Percentiles rank a stretch among this genome's conserved stretches.
These are phyloP conservation scores for Cololabis saira DNA, from an alignment of 2,113 vertebrate genomes.

Conservation along the genomic window DNA sequence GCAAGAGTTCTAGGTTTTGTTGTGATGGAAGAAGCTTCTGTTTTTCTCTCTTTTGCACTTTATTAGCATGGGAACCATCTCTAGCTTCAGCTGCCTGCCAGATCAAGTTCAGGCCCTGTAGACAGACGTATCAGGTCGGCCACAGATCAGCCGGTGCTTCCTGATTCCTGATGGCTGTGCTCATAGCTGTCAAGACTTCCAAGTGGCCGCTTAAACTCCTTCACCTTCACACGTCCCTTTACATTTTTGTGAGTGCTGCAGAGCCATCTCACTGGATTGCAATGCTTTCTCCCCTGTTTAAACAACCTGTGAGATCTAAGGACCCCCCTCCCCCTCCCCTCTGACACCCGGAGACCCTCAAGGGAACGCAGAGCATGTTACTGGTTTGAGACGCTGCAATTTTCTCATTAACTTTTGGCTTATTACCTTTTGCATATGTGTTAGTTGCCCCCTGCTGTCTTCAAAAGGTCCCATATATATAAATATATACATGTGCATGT, in stretches of 20 bases:
- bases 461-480: constrained; percentile 18
- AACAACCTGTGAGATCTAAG: constrained; percentile 68
- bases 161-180: constrained; percentile 46
- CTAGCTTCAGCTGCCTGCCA: constrained; percentile 16
- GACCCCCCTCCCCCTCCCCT: constrained; percentile 13
- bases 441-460: constrained; percentile 1
- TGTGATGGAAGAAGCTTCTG: too few species aligned
- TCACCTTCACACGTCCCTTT: background rate
- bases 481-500: constrained; percentile 1
- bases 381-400: constrained; percentile 46
- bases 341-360: constrained; percentile 36
- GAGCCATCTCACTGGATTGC: constrained; percentile 65
- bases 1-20: too few species aligned
- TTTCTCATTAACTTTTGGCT: constrained; percentile 62
- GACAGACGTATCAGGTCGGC: constrained; percentile 32
- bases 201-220: constrained; percentile 6
- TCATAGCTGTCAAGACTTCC: constrained; percentile 50
- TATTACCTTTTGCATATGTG: constrained; percentile 57
- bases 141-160: constrained; percentile 47
- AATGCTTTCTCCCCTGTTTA: constrained; percentile 61
- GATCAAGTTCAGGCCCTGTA: constrained; percentile 30
- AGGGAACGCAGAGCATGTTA: constrained; percentile 35
- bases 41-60: background rate
- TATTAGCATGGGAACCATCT: constrained; percentile 46
- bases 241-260: constrained; percentile 27